Percentiles rank a stretch among this genome's conserved stretches.
These are phyloP conservation scores for Formica aserva DNA, from an alignment of 2,888 invertebrate species.

Conservation along the genomic window DNA sequence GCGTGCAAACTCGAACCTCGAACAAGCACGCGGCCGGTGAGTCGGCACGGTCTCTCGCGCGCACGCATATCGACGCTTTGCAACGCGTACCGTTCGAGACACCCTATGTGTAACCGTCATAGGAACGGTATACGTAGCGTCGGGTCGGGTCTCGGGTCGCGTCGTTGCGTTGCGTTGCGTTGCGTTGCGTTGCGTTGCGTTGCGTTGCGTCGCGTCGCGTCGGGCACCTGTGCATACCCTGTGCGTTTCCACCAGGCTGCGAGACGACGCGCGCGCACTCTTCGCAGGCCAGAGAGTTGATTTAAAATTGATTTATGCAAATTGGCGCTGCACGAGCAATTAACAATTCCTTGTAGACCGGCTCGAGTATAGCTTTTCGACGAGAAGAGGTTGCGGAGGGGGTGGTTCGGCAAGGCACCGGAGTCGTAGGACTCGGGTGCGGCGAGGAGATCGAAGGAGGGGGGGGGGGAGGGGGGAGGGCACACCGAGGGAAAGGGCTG, in stretches of 20 bases:
- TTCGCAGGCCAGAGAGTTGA: constrained; percentile 79
- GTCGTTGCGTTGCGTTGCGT: neutral
- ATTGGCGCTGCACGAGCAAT: constrained; percentile 85
- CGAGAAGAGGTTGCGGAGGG: constrained; percentile 64
- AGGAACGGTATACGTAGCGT: neutral
- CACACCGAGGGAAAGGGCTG: constrained; percentile 68
- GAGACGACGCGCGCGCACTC: constrained; percentile 71
- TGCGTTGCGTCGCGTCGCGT: constrained; percentile 37
- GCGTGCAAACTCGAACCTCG: constrained; percentile 29
- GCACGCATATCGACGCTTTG: constrained; percentile 26
- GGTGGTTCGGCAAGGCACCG: constrained; percentile 63
- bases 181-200: constrained; percentile 30
- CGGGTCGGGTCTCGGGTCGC: too few relatives aligned
- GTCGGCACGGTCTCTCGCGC: constrained; percentile 31
- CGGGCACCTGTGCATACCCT: constrained; percentile 67
- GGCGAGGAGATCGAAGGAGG: constrained; percentile 28
- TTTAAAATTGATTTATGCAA: constrained; percentile 86
- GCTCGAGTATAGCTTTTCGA: constrained; percentile 81
- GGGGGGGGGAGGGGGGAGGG: constrained; percentile 39
- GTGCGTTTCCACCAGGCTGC: constrained; percentile 53
- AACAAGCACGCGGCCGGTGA: constrained; percentile 31
- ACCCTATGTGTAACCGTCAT: constrained; percentile 9
- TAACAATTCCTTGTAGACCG: constrained; percentile 85
- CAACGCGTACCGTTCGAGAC: neutral
- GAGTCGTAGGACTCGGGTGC: constrained; percentile 55